phyloP scores from a whole-genome alignment of 2,888 invertebrate species.

The Heliconius aoede region DNA sequence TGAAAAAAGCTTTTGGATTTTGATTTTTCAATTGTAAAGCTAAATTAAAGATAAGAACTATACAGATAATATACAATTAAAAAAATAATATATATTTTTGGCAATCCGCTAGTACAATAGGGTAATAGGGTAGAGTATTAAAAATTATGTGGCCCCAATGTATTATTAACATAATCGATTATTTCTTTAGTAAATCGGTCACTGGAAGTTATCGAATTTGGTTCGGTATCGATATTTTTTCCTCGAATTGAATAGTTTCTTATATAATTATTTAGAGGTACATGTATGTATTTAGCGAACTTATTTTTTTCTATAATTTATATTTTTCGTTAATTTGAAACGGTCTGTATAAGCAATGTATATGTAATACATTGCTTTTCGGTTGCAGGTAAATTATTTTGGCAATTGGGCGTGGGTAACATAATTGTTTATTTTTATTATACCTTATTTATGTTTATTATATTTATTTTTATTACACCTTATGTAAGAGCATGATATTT shows the following conservation, averaged over 20 bases:
- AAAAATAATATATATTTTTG: background rate
- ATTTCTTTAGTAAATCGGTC: slow-evolving; percentile 1
- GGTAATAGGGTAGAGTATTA: background rate
- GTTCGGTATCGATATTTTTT: slow-evolving; percentile 5
- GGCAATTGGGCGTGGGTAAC: background rate
- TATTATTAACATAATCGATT: slow-evolving; percentile 1
- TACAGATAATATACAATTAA: too few relatives aligned
- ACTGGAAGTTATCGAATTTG: slow-evolving; percentile 5
- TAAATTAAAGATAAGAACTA: too few relatives aligned
- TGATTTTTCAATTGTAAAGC: too few relatives aligned
- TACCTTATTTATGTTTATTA: too few relatives aligned
- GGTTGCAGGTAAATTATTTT: slow-evolving; percentile 2
- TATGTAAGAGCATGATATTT: too few relatives aligned
- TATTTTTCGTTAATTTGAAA: background rate
- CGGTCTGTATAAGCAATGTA: too few relatives aligned
- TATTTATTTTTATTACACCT: too few relatives aligned
- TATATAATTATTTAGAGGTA: background rate
- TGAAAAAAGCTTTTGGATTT: too few relatives aligned
- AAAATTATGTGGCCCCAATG: background rate
- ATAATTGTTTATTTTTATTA: background rate
- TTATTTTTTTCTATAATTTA: background rate
- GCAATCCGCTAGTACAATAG: background rate
- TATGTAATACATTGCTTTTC: background rate
- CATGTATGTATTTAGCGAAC: background rate
- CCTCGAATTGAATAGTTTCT: background rate